Conservation (phyloP, 1,140 invertebrate genomes). For the Calephelis virginiensis region DNA sequence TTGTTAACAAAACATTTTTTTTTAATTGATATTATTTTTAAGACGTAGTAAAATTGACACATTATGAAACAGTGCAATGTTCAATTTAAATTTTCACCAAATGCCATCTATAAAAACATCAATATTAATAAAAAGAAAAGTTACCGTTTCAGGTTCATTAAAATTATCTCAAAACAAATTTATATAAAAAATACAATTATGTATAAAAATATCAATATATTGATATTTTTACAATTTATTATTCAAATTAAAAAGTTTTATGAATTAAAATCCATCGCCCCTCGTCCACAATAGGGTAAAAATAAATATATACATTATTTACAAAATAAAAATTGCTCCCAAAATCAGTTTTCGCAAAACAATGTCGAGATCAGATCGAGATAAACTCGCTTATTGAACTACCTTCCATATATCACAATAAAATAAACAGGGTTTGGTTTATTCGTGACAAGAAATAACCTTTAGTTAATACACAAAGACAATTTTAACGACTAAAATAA, state of each 20-base stretch:
- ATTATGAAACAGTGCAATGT: too few species aligned
- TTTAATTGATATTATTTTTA: too few species aligned
- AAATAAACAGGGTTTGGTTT: constrained; percentile 17
- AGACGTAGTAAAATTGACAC: too few species aligned
- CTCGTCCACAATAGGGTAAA: constrained; percentile 12
- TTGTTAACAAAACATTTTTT: too few species aligned
- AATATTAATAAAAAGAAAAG: too few species aligned
- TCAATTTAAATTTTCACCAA: too few species aligned
- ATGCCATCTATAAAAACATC: too few species aligned
- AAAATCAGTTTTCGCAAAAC: constrained; percentile 19
- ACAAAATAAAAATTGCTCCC: constrained; percentile 27
- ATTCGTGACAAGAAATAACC: not conserved
- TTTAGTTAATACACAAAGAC: not conserved
- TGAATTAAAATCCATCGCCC: not conserved
- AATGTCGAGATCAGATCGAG: constrained; percentile 22
- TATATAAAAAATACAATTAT: not conserved
- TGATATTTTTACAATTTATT: not conserved
- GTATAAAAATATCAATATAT: not conserved
- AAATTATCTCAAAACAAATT: too few species aligned
- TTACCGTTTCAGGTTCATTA: too few species aligned
- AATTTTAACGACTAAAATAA: not conserved
- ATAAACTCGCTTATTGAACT: constrained; percentile 23
- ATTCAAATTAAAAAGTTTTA: too few species aligned
- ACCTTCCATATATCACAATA: constrained; percentile 22
- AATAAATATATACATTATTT: constrained; percentile 23